Evolutionary conservation across 2,113 vertebrate species (phyloP), one percentile per base, ranked within the genome.

Genomic region (Saccopteryx leptura): DNA sequence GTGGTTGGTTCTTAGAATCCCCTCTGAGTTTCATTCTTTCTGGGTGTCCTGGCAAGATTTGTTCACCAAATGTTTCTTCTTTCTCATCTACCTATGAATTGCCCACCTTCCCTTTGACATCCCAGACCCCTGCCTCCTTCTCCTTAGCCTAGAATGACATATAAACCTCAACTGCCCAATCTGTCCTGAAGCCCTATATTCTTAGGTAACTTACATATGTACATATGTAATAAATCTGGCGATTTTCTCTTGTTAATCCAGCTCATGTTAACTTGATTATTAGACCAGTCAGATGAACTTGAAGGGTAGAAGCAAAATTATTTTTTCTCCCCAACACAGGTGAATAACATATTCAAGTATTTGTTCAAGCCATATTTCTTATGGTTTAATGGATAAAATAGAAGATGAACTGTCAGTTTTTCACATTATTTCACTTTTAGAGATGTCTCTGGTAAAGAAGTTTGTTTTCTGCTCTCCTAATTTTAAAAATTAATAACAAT

Each of bases 361-460:
- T 76, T 71, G 54, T 31, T 19, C 46, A 92, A 48, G 48, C 79
- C 75, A 69, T 1, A 39, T 75, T 92, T 96, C 52, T 83, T 46
- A 33, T 5, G 31, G n/a, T 31, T 84, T 78, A 52, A 28, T 85
- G 50, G 72, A 46, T 89, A 66, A 85, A 88, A 26, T 18, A 78
- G 31, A 85, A 80, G 60, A 10, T 7, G 61, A 39, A 3, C 26
- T 90, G 33, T 46, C 72, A 69, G n/a, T 72, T 88, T 95, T 92
- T 66, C n/a, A 72, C 58, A 72, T 48, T 69, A 94, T 81, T 90
- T 81, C 26, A 61, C 56, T 84, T 87, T 84, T 17, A 88, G 75
- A 95, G 82, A 79, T 80, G 15, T 63, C 26, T 95, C 78, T 92
- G 88, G 21, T 90, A 90, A 93, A 90, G 19, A 80, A 81, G 9